A percentile compares a stretch with the other conserved stretches of the same genome.
Conservation (phyloP, 2,113 vertebrate genomes). For the Grus americana region DNA sequence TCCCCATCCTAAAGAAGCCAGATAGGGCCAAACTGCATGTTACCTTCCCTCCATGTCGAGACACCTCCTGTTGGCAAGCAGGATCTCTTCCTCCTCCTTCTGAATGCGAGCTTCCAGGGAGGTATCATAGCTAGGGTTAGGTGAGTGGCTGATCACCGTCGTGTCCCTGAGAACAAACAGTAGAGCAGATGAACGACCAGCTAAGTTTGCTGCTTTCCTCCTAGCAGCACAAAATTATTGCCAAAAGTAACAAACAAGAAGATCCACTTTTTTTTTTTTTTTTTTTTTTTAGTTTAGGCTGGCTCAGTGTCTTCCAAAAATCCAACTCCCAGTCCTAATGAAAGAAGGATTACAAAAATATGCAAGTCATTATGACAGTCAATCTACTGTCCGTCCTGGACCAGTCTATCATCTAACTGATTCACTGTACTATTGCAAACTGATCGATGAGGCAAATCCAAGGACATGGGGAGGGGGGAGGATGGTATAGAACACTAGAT, state of each 20-base stretch:
- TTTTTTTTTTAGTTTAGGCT: background rate
- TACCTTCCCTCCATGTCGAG: constrained; percentile 99
- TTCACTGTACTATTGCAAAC: background rate
- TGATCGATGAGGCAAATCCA: background rate
- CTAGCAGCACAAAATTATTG: background rate
- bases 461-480: background rate
- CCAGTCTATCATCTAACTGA: background rate
- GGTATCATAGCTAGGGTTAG: constrained; percentile 92
- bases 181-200: background rate
- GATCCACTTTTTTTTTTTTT: background rate
- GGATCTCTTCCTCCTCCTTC: constrained; percentile 97
- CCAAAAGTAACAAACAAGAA: background rate
- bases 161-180: constrained; percentile 83
- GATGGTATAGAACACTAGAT: background rate
- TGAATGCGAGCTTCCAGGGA: constrained; percentile 95
- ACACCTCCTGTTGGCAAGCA: constrained; percentile 95
- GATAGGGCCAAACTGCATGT: background rate
- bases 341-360: background rate
- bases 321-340: background rate
- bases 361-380: background rate
- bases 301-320: background rate
- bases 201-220: background rate
- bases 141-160: constrained; percentile 86
- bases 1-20: background rate
- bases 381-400: background rate